phyloP scores from a whole-genome alignment of 2,113 vertebrate species.

The Steatornis caripensis region DNA sequence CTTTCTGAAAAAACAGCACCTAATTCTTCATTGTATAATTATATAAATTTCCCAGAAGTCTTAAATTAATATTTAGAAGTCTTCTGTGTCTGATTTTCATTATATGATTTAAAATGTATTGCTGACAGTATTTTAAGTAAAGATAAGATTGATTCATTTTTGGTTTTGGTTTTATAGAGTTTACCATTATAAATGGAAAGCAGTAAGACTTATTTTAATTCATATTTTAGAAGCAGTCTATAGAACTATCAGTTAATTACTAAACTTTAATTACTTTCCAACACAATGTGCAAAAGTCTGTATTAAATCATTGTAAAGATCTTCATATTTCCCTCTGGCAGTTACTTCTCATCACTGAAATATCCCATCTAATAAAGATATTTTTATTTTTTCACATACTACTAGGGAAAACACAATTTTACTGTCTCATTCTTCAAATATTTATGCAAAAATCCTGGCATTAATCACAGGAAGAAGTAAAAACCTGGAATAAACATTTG shows the following conservation, averaged over 20 bases:
- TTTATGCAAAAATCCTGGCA: neutral
- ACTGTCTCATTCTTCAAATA: neutral
- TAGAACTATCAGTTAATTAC: neutral
- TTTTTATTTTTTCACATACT: neutral
- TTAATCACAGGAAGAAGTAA: neutral
- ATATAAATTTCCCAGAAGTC: neutral
- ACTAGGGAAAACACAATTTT: neutral
- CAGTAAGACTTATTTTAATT: neutral
- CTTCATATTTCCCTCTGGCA: neutral
- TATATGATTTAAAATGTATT: neutral
- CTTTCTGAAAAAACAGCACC: neutral
- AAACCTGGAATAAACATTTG: neutral
- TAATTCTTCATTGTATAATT: neutral
- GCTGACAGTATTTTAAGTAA: neutral
- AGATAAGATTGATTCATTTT: neutral
- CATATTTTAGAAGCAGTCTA: neutral
- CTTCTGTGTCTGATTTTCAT: neutral
- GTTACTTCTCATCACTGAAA: neutral
- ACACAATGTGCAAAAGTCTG: neutral
- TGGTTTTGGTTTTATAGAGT: neutral
- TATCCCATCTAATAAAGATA: neutral
- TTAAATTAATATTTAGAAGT: neutral
- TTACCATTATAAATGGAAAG: neutral
- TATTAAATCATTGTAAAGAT: neutral
- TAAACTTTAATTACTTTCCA: neutral